Percentiles rank a stretch among this genome's conserved stretches.
These are phyloP conservation scores for Microtus ochrogaster DNA, from an alignment of 2,113 vertebrate species.

Conservation along the genomic window DNA sequence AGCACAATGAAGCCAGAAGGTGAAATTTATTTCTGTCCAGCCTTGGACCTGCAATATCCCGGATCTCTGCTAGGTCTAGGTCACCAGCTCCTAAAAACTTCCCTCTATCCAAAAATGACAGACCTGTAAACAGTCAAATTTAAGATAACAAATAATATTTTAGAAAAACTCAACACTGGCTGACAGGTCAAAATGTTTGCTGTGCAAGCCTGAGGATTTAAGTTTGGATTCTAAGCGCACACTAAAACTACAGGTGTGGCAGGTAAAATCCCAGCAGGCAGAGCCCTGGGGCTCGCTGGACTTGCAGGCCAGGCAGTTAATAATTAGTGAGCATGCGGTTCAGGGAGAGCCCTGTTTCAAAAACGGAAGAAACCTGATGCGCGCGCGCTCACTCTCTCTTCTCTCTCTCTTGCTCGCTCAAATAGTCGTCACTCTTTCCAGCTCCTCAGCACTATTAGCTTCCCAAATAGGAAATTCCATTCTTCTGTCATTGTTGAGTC, in stretches of 20 bases:
- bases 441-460: conserved; percentile 34
- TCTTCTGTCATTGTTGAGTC: conserved; percentile 1
- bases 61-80: not conserved
- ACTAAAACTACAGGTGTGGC: not conserved
- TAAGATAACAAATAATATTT: conserved; percentile 7
- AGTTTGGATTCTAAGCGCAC: not conserved
- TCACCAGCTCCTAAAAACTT: not conserved
- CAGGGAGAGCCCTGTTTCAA: not conserved
- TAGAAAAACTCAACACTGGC: not conserved
- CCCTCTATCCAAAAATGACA: not conserved
- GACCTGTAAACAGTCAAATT: not conserved
- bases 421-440: conserved; percentile 46
- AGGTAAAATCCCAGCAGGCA: not conserved
- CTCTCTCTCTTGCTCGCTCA: not conserved
- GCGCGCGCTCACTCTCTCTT: too few relatives aligned
- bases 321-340: not conserved
- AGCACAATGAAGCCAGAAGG: conserved; percentile 40
- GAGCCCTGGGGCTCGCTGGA: not conserved
- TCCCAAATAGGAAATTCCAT: conserved; percentile 28
- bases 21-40: conserved; percentile 5
- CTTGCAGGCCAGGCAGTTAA: not conserved
- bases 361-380: not conserved
- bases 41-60: not conserved
- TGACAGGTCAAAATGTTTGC: not conserved
- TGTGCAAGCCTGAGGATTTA: not conserved